These are phyloP conservation scores for Neodiprion pinetum DNA, from an alignment of 1,140 invertebrate genomes.

Conservation along the genomic window DNA sequence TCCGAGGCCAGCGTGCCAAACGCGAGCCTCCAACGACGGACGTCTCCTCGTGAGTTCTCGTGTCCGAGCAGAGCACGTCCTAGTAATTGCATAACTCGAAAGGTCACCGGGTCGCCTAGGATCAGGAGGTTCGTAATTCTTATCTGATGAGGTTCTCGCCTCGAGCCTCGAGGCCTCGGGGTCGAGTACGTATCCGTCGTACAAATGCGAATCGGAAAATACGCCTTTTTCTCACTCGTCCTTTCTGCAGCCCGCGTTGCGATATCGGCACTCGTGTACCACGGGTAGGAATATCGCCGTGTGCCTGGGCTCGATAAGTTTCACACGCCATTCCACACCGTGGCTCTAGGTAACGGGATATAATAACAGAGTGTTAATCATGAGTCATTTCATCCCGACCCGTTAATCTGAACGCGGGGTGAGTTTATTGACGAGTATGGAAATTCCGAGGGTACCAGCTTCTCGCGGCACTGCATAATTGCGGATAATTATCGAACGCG, in stretches of 20 bases:
- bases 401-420: background rate
- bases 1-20: background rate
- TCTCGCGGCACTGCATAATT: background rate
- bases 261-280: too few relatives aligned
- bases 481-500: background rate
- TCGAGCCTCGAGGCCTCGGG: too few relatives aligned
- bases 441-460: background rate
- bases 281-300: too few relatives aligned
- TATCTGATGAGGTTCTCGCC: slow-evolving; percentile 5
- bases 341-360: background rate
- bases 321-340: background rate
- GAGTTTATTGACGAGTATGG: background rate
- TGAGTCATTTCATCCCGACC: background rate
- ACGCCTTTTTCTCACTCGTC: too few relatives aligned
- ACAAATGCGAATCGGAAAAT: too few relatives aligned
- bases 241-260: too few relatives aligned
- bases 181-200: too few relatives aligned
- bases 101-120: slow-evolving; percentile 5
- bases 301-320: background rate
- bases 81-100: slow-evolving; percentile 10
- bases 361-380: background rate
- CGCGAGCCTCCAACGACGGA: background rate
- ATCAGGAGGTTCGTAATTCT: background rate
- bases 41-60: background rate
- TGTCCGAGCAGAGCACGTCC: background rate